Conservation (phyloP, 2,888 invertebrate genomes). For the Gibbula magus region DNA sequence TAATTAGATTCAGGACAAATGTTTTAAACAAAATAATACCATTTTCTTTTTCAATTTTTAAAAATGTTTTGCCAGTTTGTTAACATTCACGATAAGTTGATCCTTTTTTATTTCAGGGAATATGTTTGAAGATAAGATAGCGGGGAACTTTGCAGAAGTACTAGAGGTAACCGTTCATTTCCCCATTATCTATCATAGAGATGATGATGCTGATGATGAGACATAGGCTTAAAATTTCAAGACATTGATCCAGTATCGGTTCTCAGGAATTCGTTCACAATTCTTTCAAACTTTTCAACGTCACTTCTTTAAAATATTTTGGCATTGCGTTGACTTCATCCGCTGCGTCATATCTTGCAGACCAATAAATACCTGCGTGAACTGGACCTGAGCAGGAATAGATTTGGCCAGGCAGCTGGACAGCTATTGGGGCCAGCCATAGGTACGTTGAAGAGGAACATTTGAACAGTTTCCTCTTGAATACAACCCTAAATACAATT, state of each 20-base stretch:
- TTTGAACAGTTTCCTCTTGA: too few relatives aligned
- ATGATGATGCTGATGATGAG: neutral
- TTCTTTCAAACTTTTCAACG: neutral
- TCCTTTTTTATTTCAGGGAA: constrained; percentile 55
- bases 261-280: neutral
- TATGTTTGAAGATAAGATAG: constrained; percentile 61
- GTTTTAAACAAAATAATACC: too few relatives aligned
- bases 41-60: too few relatives aligned
- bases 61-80: too few relatives aligned
- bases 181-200: neutral
- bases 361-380: constrained; percentile 70
- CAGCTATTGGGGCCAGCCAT: constrained; percentile 71
- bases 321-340: too few relatives aligned
- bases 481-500: too few relatives aligned
- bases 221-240: too few relatives aligned
- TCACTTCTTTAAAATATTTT: neutral
- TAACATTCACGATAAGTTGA: too few relatives aligned
- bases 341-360: constrained; percentile 57
- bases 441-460: constrained; percentile 51
- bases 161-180: constrained; percentile 51
- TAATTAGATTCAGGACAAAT: too few relatives aligned
- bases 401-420: constrained; percentile 69
- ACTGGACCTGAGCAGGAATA: constrained; percentile 68
- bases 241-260: neutral
- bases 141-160: constrained; percentile 53